Percentiles rank a stretch among this genome's conserved stretches.
These are phyloP conservation scores for Eilema griseolum DNA, from an alignment of 2,888 invertebrate species.

Conservation along the genomic window DNA sequence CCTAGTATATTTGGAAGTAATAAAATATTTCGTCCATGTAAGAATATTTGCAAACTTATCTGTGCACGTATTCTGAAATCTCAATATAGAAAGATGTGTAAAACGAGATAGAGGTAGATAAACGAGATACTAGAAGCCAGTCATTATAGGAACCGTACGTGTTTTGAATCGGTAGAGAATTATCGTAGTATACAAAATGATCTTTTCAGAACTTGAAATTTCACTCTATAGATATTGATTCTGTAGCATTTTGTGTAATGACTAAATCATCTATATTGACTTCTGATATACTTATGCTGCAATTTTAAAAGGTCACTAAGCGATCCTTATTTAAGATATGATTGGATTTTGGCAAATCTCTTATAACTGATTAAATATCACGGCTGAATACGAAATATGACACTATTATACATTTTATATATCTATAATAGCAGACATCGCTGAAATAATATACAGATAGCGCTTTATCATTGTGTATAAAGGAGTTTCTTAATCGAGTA, in stretches of 20 bases:
- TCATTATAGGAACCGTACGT: conserved; percentile 2
- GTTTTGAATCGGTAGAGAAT: background rate
- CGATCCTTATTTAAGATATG: too few relatives aligned
- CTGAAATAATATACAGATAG: background rate
- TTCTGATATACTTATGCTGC: background rate
- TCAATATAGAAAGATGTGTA: conserved; percentile 5
- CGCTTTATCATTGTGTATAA: background rate
- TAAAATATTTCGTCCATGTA: conserved; percentile 45
- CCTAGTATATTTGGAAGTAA: conserved; percentile 48
- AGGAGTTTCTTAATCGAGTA: background rate
- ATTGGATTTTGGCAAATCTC: too few relatives aligned
- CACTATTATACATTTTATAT: background rate
- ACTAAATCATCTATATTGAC: background rate
- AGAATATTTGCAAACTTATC: conserved; percentile 38
- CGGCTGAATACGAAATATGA: too few relatives aligned
- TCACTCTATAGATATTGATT: too few relatives aligned
- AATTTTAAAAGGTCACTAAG: background rate
- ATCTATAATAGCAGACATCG: background rate
- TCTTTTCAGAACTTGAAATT: background rate
- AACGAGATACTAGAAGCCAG: background rate
- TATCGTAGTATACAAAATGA: background rate
- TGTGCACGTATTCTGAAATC: conserved; percentile 33
- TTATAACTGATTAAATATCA: too few relatives aligned
- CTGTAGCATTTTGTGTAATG: too few relatives aligned
- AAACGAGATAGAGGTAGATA: background rate